Evolutionary conservation across 37 sponge, comb jelly and placozoan genomes (phyloP).

Genomic region (Tethya wilhelma): DNA sequence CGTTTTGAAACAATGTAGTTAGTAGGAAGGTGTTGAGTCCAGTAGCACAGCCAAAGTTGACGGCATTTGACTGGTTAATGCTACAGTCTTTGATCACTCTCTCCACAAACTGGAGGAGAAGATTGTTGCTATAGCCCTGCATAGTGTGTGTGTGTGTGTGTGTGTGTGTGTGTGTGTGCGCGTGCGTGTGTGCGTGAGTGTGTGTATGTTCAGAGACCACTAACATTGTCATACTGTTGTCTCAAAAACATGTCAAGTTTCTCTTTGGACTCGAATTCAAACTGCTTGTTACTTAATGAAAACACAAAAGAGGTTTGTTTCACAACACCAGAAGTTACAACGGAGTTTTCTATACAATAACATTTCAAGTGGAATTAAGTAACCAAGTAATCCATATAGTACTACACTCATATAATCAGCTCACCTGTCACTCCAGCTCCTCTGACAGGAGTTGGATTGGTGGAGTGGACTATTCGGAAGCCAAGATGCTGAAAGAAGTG

Average conservation of each 20-base stretch:
- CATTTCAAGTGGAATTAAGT: neutral
- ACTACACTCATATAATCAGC: neutral
- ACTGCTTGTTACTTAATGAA: conserved; percentile 34
- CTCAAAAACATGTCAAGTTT: no score
- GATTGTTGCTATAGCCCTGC: neutral
- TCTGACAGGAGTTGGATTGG: conserved; percentile 58
- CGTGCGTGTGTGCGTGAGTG: neutral
- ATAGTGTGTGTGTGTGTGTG: neutral
- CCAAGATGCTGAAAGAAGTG: conserved; percentile 89
- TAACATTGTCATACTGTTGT: neutral
- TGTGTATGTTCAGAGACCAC: neutral
- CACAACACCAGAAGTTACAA: neutral
- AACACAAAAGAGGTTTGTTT: neutral
- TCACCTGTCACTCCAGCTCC: conserved; percentile 65
- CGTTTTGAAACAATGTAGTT: conserved; percentile 49
- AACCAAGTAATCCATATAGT: neutral
- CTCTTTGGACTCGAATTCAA: conserved; percentile 33
- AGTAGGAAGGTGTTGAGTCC: conserved; percentile 57
- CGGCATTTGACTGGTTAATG: conserved; percentile 10
- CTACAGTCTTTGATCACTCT: conserved; percentile 1
- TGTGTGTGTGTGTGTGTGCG: neutral
- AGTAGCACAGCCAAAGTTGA: conserved; percentile 69
- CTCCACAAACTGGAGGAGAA: conserved; percentile 1
- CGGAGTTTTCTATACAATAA: neutral
- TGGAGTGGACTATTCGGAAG: conserved; percentile 71